These are phyloP conservation scores for Unio delphinus DNA, from an alignment of 2,888 invertebrate species.

Conservation along the genomic window DNA sequence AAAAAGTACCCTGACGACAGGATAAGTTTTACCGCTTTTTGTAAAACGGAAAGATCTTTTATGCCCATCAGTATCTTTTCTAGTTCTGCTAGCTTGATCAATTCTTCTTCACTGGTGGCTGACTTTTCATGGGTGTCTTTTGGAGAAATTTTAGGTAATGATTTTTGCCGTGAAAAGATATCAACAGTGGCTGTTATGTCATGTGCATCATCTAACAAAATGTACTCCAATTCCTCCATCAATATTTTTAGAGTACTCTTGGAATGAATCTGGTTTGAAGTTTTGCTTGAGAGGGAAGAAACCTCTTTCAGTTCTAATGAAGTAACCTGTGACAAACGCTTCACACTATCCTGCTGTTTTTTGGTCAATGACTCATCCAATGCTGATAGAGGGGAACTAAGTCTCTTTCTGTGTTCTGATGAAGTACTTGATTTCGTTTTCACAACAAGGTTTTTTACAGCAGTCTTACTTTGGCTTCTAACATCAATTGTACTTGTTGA, in stretches of 20 bases:
- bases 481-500: constrained; percentile 5
- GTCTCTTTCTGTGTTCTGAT: background rate
- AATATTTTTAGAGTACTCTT: too few species aligned
- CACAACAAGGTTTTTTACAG: background rate
- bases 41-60: constrained; percentile 85
- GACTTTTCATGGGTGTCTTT: constrained; percentile 9
- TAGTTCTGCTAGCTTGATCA: constrained; percentile 84
- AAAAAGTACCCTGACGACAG: constrained; percentile 91
- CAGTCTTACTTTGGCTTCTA: constrained; percentile 3
- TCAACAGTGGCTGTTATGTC: too few species aligned
- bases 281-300: too few species aligned
- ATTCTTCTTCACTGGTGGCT: constrained; percentile 78
- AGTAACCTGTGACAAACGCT: background rate
- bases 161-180: too few species aligned
- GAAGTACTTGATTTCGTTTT: background rate
- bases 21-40: constrained; percentile 87
- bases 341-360: background rate
- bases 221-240: too few species aligned
- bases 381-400: too few species aligned
- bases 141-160: too few species aligned
- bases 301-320: constrained; percentile 2
- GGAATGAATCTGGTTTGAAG: too few species aligned
- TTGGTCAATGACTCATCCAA: background rate
- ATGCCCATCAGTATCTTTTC: constrained; percentile 90
- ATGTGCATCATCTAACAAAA: too few species aligned